Evolutionary conservation across 2,113 vertebrate species (phyloP), one percentile per base, ranked within the genome.

Genomic region (Lonchura striata): DNA sequence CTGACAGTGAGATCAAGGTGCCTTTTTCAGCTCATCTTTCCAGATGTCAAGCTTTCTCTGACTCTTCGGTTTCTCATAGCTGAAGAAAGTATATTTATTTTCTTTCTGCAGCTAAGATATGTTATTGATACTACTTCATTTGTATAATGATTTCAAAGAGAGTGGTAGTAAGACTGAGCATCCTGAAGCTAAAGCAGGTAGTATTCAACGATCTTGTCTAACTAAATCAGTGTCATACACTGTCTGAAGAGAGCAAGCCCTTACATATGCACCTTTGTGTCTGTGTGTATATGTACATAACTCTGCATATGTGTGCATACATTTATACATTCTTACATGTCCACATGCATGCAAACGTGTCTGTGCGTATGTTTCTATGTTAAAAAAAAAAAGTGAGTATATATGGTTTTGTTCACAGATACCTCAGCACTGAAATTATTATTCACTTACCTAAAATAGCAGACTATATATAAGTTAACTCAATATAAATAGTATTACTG

Each of bases 141-240:
- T 44, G 5, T 44, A 54, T 12, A 53, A 23, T 47, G 18, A 7
- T 31, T 77, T 22, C 65, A 31, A 63, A 44, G 30, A 71, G 22
- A 47, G 5, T n/a, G 18, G 39, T 25, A 37, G 30, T 60, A 41
- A 41, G 71, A n/a, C 5, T n/a, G 39, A 54, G 15, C 47, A 42
- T 49, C 28, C 25, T 35, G 44, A 72, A 42, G 22, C 24, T 84
- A 9, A 52, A 63, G 7, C 7, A 59, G 60, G 14, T 24, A 14
- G 24, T 15, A 14, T 41, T 68, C 18, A 50, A 1, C 50, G 41
- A 18, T 7, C 31, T 42, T 47, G 15, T 24, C 37, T 46, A 76
- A 19, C 31, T 50, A 30, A 68, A 54, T 41, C 4, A 2, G 6
- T 13, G 4, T 56, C 3, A 1, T 37, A 7, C 0, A 3, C 20